These are phyloP conservation scores for Drosophila bunnanda DNA, from an alignment of 2,888 invertebrate species.

Conservation along the genomic window DNA sequence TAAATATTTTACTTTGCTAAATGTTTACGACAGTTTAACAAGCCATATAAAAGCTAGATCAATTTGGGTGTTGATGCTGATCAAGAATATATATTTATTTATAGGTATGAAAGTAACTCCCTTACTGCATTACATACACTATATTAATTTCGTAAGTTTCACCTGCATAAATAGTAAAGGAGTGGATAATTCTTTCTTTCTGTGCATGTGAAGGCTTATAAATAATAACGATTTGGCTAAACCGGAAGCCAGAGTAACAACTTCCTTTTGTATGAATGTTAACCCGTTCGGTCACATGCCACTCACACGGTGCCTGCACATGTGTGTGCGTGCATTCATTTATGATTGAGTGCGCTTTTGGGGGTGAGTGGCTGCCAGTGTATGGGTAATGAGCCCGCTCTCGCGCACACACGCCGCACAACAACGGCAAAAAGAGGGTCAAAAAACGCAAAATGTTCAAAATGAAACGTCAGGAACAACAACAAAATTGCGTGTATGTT, in stretches of 20 bases:
- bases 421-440: conserved; percentile 53
- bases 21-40: too few species aligned
- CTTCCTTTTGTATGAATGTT: conserved; percentile 75
- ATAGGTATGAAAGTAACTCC: too few species aligned
- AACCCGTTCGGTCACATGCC: conserved; percentile 73
- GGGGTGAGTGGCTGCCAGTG: conserved; percentile 25
- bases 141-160: too few species aligned
- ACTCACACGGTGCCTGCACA: conserved; percentile 41
- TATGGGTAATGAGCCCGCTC: conserved; percentile 61
- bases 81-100: too few species aligned
- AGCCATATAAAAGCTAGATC: too few species aligned
- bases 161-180: too few species aligned
- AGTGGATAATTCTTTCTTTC: too few species aligned
- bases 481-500: conserved; percentile 65
- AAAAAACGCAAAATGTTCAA: conserved; percentile 51
- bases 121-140: too few species aligned
- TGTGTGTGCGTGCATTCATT: conserved; percentile 57
- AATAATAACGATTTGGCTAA: conserved; percentile 78
- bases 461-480: conserved; percentile 65
- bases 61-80: too few species aligned
- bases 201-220: conserved; percentile 59
- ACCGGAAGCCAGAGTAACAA: conserved; percentile 81
- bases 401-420: not conserved
- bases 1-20: too few species aligned
- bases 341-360: conserved; percentile 72